A percentile compares a stretch with the other conserved stretches of the same genome.
Evolutionary conservation across 1,140 invertebrate genomes (phyloP).

Genomic region (Drosophila sp.): DNA sequence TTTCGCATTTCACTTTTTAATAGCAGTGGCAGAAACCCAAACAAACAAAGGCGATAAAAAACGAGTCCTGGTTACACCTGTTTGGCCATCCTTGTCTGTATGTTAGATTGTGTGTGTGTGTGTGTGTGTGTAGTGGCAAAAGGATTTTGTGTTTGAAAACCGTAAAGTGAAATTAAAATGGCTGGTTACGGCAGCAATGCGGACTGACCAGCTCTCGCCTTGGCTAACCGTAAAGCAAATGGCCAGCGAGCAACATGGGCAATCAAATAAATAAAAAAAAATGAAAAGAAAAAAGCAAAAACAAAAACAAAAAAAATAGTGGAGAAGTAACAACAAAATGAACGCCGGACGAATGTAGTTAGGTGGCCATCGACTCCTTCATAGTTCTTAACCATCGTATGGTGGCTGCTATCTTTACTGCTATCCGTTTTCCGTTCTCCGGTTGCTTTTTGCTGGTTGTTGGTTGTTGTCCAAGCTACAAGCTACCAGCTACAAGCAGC

Average conservation of each 20-base stretch:
- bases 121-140: slow-evolving; percentile 51
- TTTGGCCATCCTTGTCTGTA: background rate
- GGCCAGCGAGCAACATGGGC: slow-evolving; percentile 64
- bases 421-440: slow-evolving; percentile 16
- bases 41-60: slow-evolving; percentile 65
- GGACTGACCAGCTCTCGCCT: slow-evolving; percentile 59
- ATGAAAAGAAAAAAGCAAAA: no score
- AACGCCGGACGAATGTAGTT: slow-evolving; percentile 36
- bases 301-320: slow-evolving; percentile 2
- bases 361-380: slow-evolving; percentile 70
- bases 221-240: slow-evolving; percentile 59
- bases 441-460: slow-evolving; percentile 1
- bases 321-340: background rate
- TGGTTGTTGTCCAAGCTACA: slow-evolving; percentile 56
- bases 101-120: background rate
- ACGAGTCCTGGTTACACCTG: slow-evolving; percentile 60
- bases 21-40: slow-evolving; percentile 52
- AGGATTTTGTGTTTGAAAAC: slow-evolving; percentile 80
- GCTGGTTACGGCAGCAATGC: slow-evolving; percentile 54
- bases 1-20: slow-evolving; percentile 69
- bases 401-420: slow-evolving; percentile 64
- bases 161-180: slow-evolving; percentile 83
- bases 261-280: slow-evolving; percentile 53
- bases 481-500: slow-evolving; percentile 60
- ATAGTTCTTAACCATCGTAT: slow-evolving; percentile 43